Conservation (phyloP, 2,888 invertebrate genomes). For the Acutogordius australiensis region DNA sequence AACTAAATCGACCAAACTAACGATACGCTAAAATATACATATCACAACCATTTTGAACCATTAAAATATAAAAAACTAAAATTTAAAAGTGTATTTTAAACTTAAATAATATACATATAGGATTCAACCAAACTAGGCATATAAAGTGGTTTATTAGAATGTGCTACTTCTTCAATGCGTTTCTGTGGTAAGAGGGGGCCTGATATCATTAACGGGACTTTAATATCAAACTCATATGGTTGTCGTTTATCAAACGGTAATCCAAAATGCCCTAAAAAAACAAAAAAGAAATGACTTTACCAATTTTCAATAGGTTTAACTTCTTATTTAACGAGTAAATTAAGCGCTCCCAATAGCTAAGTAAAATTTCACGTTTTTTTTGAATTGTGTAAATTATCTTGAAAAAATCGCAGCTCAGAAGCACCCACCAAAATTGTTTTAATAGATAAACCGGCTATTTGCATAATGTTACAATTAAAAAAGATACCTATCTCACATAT, state of each 20-base stretch:
- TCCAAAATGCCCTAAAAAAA: slow-evolving; percentile 41
- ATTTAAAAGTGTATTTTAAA: no score
- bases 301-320: not conserved
- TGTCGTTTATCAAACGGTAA: slow-evolving; percentile 61
- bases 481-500: not conserved
- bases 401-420: no score
- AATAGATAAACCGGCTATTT: not conserved
- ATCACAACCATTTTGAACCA: no score
- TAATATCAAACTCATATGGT: slow-evolving; percentile 59
- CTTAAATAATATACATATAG: no score
- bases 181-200: slow-evolving; percentile 40
- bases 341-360: no score
- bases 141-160: no score
- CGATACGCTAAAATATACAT: no score
- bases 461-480: not conserved
- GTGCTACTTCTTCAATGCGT: slow-evolving; percentile 14
- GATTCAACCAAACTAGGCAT: no score
- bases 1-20: slow-evolving; percentile 48
- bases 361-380: no score
- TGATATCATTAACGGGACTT: slow-evolving; percentile 46
- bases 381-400: no score
- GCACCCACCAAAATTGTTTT: not conserved
- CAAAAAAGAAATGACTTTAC: not conserved
- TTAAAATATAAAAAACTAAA: no score
- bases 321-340: no score